Evolutionary conservation across 2,797 vertebrate genomes (phyloP).

Genomic region (Gobionotothen gibberifrons): DNA sequence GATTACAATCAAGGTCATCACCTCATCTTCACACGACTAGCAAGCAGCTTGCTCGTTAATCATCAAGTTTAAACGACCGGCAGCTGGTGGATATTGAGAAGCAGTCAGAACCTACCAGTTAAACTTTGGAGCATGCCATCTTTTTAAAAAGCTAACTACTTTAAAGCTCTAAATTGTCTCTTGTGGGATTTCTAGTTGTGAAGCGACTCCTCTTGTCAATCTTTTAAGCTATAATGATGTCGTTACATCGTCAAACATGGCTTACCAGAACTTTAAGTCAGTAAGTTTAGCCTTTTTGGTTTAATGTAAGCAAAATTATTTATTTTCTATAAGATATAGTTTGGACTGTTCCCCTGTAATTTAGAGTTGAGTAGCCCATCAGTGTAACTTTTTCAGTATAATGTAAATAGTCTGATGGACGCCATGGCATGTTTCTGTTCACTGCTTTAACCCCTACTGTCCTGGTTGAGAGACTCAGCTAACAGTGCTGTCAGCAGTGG

Average conservation of each 20-base stretch:
- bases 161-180: no score
- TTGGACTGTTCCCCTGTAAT: background rate
- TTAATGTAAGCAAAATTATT: no score
- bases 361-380: background rate
- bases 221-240: no score
- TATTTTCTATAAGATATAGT: no score
- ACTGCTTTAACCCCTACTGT: background rate
- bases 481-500: background rate
- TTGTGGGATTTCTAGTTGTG: no score
- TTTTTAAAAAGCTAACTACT: no score
- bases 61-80: background rate
- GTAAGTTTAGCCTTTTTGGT: no score
- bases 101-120: conserved; percentile 4
- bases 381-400: background rate
- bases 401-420: background rate
- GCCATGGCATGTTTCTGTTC: background rate
- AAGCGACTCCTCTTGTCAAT: no score
- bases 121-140: background rate
- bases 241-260: background rate
- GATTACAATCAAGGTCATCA: background rate
- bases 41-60: background rate
- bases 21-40: conserved; percentile 1
- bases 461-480: background rate
- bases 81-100: conserved; percentile 1
- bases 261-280: background rate